Conservation (phyloP, 2,797 vertebrate species). For the Manis javanica region DNA sequence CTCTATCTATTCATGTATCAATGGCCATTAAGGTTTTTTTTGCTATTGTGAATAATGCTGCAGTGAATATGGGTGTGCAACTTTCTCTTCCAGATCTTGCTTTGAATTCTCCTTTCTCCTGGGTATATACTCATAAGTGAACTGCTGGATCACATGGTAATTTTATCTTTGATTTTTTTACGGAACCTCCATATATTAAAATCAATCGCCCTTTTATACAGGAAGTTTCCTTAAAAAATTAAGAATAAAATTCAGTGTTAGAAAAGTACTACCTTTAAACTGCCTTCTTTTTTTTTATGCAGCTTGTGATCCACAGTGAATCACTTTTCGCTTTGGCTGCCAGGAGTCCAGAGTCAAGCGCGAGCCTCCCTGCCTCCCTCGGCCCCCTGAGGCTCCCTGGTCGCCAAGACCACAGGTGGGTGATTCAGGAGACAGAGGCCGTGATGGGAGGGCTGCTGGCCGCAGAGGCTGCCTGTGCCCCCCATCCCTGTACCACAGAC, state of each 20-base stretch:
- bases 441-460: not conserved
- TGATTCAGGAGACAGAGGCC: not conserved
- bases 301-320: not conserved
- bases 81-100: not conserved
- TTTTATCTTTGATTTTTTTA: conserved; percentile 25
- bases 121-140: not conserved
- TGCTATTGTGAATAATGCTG: not conserved
- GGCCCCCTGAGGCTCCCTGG: not conserved
- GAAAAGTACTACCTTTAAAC: not conserved
- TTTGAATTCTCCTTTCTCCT: conserved; percentile 6
- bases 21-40: not conserved
- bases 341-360: conserved; percentile 8
- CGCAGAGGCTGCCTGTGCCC: not conserved
- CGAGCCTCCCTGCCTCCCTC: not conserved
- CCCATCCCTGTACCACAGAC: not conserved
- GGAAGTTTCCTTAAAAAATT: no score
- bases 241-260: not conserved
- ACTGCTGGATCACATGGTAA: not conserved
- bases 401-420: not conserved
- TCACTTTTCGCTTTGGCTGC: not conserved
- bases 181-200: not conserved
- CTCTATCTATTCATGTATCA: not conserved
- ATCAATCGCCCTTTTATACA: no score
- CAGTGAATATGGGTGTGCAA: not conserved
- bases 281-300: not conserved